Evolutionary conservation across 2,888 invertebrate species (phyloP).

Genomic region (Gastrophysa polygoni): DNA sequence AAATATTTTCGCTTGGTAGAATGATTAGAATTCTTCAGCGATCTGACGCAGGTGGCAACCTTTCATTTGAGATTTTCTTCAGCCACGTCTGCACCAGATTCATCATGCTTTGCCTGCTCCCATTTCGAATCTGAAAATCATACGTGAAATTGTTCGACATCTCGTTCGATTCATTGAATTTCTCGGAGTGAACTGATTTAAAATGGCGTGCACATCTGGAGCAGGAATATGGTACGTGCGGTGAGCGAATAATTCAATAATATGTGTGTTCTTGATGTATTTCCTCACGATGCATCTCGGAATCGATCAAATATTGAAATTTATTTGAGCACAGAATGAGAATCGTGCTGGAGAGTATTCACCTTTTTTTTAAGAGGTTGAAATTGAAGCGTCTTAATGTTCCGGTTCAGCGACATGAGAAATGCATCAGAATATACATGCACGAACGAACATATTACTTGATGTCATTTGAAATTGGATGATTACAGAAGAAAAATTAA

Average conservation of each 20-base stretch:
- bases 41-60: not conserved
- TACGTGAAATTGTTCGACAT: conserved; percentile 15
- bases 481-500: too few relatives aligned
- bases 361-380: not conserved
- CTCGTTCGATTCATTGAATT: conserved; percentile 6
- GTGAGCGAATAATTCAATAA: conserved; percentile 14
- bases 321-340: not conserved
- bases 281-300: conserved; percentile 10
- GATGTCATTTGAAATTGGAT: too few relatives aligned
- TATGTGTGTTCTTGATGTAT: not conserved
- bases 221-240: conserved; percentile 10
- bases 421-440: too few relatives aligned
- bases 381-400: not conserved
- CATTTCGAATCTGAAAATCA: conserved; percentile 8
- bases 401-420: not conserved
- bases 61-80: conserved; percentile 4
- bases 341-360: not conserved
- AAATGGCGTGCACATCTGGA: conserved; percentile 9
- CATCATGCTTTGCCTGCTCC: not conserved
- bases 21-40: not conserved
- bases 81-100: not conserved
- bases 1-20: too few relatives aligned
- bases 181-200: conserved; percentile 6
- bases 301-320: conserved; percentile 9
- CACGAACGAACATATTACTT: too few relatives aligned